These are phyloP conservation scores for Prunella fulvescens DNA, from an alignment of 2,113 vertebrate genomes.

Conservation along the genomic window DNA sequence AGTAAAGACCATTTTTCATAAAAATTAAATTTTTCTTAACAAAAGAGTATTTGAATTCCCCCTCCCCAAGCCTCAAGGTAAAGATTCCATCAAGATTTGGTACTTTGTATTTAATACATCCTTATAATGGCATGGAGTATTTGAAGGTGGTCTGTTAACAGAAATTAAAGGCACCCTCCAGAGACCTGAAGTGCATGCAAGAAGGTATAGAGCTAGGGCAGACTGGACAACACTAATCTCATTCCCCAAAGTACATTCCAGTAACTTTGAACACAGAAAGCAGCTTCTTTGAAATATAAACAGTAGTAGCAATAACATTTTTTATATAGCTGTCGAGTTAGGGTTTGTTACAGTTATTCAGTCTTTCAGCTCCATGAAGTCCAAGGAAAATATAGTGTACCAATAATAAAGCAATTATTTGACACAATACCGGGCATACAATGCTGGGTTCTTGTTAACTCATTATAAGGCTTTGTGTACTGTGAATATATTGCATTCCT, in stretches of 20 bases:
- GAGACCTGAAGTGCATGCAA: not conserved
- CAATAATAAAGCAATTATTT: conserved; percentile 13
- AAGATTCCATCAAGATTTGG: not conserved
- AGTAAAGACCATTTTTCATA: not conserved
- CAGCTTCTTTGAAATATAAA: not conserved
- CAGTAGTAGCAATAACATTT: not conserved
- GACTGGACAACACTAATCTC: not conserved
- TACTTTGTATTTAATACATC: not conserved
- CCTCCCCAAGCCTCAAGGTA: not conserved
- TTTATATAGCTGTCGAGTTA: not conserved
- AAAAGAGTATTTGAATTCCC: not conserved
- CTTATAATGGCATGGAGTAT: not conserved
- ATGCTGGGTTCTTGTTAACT: not conserved
- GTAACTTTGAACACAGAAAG: not conserved
- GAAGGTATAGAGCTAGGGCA: not conserved
- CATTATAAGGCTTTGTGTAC: not conserved
- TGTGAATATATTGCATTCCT: not conserved
- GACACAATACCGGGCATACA: not conserved
- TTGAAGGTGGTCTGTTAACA: not conserved
- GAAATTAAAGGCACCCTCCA: not conserved
- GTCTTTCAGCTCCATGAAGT: not conserved
- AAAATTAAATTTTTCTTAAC: not conserved
- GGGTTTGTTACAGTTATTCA: not conserved
- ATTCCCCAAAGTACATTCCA: not conserved
- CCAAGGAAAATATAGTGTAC: not conserved